A percentile compares a stretch with the other conserved stretches of the same genome.
phyloP scores from a whole-genome alignment of 2,888 invertebrate genomes.

The Dicroscelio sp. region DNA sequence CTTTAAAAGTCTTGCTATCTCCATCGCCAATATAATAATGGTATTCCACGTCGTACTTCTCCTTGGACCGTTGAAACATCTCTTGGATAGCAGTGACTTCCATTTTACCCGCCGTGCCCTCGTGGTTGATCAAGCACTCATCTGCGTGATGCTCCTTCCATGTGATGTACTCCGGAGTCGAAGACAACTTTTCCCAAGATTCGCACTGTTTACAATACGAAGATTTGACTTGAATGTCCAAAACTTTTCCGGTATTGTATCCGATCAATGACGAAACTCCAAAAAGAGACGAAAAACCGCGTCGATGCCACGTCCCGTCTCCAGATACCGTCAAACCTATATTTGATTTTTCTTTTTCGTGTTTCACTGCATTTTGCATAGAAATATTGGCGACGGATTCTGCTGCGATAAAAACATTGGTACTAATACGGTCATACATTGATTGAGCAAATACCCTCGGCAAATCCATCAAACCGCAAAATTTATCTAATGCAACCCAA shows the following conservation, averaged over 20 bases:
- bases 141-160: slow-evolving; percentile 77
- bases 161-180: slow-evolving; percentile 75
- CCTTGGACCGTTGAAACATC: slow-evolving; percentile 80
- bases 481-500: slow-evolving; percentile 82
- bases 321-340: slow-evolving; percentile 24
- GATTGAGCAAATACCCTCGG: slow-evolving; percentile 23
- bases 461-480: slow-evolving; percentile 69
- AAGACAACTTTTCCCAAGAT: slow-evolving; percentile 75
- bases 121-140: slow-evolving; percentile 81
- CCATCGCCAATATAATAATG: slow-evolving; percentile 80
- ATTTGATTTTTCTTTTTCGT: slow-evolving; percentile 55
- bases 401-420: slow-evolving; percentile 37
- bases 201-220: slow-evolving; percentile 79
- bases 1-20: slow-evolving; percentile 77
- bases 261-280: slow-evolving; percentile 73
- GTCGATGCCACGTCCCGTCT: background rate
- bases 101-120: slow-evolving; percentile 82
- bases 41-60: slow-evolving; percentile 73
- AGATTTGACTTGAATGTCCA: slow-evolving; percentile 76
- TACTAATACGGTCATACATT: background rate
- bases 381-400: slow-evolving; percentile 53
- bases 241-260: slow-evolving; percentile 78
- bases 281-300: slow-evolving; percentile 14
- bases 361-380: slow-evolving; percentile 72
- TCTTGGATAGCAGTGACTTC: slow-evolving; percentile 80